Conservation (phyloP, 2,888 invertebrate genomes). For the Himalopsyche japonica region DNA sequence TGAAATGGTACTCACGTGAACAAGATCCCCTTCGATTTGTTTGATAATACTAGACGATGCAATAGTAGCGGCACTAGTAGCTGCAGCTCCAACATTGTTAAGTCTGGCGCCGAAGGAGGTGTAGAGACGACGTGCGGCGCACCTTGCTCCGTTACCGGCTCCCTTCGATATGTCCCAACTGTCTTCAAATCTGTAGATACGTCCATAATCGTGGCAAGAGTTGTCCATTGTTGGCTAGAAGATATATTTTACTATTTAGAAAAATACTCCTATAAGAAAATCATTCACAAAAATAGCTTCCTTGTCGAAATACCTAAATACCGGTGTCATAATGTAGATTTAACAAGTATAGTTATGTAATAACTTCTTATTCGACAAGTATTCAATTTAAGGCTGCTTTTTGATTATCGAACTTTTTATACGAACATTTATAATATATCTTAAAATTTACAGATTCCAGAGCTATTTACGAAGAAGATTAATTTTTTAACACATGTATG, state of each 20-base stretch:
- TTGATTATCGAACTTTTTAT: too few relatives aligned
- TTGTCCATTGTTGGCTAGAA: slow-evolving; percentile 34
- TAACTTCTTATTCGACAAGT: too few relatives aligned
- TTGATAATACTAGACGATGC: slow-evolving; percentile 21
- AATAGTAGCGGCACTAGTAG: slow-evolving; percentile 33
- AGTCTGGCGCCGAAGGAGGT: slow-evolving; percentile 23
- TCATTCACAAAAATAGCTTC: too few relatives aligned
- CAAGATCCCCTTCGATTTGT: slow-evolving; percentile 7
- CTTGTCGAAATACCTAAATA: too few relatives aligned
- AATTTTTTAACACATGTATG: too few relatives aligned
- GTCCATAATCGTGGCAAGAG: slow-evolving; percentile 36
- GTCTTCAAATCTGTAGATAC: slow-evolving; percentile 34
- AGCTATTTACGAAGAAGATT: too few relatives aligned
- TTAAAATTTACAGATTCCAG: too few relatives aligned
- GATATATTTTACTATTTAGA: background rate
- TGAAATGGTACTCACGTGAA: slow-evolving; percentile 13
- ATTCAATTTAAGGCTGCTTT: too few relatives aligned
- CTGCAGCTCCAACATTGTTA: slow-evolving; percentile 39
- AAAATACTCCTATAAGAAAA: too few relatives aligned
- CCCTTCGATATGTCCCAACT: slow-evolving; percentile 18
- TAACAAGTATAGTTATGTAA: too few relatives aligned
- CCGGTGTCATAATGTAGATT: too few relatives aligned
- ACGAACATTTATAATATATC: too few relatives aligned
- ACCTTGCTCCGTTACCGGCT: slow-evolving; percentile 4
- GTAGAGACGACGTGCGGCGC: slow-evolving; percentile 32